Evolutionary conservation across 1,140 invertebrate genomes (phyloP).

Genomic region (Wiebesia pumilae): DNA sequence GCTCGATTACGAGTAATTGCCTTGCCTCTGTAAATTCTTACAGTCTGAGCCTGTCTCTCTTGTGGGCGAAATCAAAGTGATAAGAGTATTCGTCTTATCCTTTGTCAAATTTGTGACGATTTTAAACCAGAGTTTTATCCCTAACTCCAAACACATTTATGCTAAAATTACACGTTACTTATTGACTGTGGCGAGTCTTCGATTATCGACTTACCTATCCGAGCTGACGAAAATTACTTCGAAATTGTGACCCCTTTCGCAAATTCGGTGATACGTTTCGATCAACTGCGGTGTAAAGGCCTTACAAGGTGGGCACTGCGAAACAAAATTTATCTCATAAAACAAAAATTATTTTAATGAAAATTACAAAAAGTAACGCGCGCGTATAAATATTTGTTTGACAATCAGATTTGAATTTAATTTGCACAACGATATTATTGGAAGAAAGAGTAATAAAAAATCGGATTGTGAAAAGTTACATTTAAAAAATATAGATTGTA

Average conservation of each 20-base stretch:
- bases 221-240: slow-evolving; percentile 89
- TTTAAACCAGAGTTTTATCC: not conserved
- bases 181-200: not conserved
- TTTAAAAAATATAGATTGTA: not conserved
- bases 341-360: not conserved
- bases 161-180: too few relatives aligned
- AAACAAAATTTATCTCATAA: not conserved
- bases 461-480: not conserved
- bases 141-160: too few relatives aligned
- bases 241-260: slow-evolving; percentile 82
- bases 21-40: not conserved
- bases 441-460: not conserved
- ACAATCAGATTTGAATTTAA: too few relatives aligned
- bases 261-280: slow-evolving; percentile 81
- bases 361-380: not conserved
- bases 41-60: not conserved
- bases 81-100: not conserved
- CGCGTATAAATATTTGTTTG: too few relatives aligned
- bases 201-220: slow-evolving; percentile 79
- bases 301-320: slow-evolving; percentile 89
- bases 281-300: slow-evolving; percentile 86
- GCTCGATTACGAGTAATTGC: not conserved
- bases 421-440: too few relatives aligned
- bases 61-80: not conserved
- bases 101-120: not conserved